A percentile compares a stretch with the other conserved stretches of the same genome.
These are phyloP conservation scores for Rallus limicola DNA, from an alignment of 2,113 vertebrate genomes.

Conservation along the genomic window DNA sequence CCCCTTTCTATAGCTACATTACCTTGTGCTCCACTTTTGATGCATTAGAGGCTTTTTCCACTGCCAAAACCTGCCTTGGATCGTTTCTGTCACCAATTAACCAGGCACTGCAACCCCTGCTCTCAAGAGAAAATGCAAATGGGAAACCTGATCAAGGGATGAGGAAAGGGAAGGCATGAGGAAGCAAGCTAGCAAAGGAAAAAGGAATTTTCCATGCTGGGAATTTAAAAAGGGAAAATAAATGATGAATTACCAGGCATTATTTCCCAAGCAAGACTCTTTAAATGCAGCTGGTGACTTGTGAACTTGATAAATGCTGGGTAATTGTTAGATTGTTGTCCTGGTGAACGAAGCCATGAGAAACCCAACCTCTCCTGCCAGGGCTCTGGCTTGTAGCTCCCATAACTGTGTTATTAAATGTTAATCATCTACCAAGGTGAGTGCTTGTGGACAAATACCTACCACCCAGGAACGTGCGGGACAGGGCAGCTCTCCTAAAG, in stretches of 20 bases:
- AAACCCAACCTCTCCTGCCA: background rate
- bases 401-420: background rate
- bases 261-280: background rate
- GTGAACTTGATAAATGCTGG: background rate
- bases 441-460: fast-evolving
- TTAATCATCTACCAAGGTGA: background rate
- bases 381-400: background rate
- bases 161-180: background rate
- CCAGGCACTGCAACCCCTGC: fast-evolving
- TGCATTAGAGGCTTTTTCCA: background rate
- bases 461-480: background rate
- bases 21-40: background rate
- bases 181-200: background rate
- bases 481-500: background rate
- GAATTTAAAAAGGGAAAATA: background rate
- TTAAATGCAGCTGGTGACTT: background rate
- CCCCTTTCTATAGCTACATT: background rate
- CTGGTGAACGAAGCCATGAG: background rate
- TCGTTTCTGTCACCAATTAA: background rate
- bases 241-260: background rate
- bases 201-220: background rate
- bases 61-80: background rate
- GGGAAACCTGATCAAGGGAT: background rate
- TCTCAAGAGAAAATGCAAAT: background rate
- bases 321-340: background rate